Percentiles rank a stretch among this genome's conserved stretches.
Evolutionary conservation across 2,797 vertebrate genomes (phyloP).

Genomic region (Sebastes hubbsi): DNA sequence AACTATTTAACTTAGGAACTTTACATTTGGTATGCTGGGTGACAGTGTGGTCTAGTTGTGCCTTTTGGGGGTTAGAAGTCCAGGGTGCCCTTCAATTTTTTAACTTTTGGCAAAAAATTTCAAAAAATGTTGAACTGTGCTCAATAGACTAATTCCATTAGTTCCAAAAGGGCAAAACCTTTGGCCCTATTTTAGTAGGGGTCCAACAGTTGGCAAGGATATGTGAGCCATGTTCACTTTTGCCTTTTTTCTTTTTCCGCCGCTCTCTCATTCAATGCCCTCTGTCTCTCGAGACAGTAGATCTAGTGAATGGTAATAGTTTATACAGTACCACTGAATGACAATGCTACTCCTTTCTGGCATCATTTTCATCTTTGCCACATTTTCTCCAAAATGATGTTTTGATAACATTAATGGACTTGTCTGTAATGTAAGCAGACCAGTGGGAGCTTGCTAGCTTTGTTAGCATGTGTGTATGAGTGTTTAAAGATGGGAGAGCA

Average conservation of each 20-base stretch:
- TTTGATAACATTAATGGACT: neutral
- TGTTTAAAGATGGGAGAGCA: neutral
- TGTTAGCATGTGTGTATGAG: neutral
- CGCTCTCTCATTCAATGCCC: neutral
- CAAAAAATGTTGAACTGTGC: no score
- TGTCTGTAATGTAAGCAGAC: neutral
- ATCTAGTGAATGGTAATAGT: constrained; percentile 33
- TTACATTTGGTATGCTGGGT: no score
- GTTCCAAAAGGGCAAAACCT: no score
- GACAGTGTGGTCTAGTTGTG: no score
- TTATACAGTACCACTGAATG: constrained; percentile 17
- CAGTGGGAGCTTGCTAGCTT: neutral
- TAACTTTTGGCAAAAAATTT: no score
- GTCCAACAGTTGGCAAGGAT: no score
- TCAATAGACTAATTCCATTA: no score
- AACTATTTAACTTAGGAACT: no score
- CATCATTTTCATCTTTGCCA: neutral
- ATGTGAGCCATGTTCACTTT: no score
- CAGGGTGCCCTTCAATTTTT: no score
- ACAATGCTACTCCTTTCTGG: neutral
- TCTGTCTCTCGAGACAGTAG: constrained; percentile 22
- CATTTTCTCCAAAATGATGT: neutral
- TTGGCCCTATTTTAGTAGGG: no score
- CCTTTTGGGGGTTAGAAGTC: no score
- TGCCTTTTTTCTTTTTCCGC: neutral